A percentile compares a stretch with the other conserved stretches of the same genome.
Conservation (phyloP, 53 echinoderm and acorn worm genomes). For the Stichopus horrens region DNA sequence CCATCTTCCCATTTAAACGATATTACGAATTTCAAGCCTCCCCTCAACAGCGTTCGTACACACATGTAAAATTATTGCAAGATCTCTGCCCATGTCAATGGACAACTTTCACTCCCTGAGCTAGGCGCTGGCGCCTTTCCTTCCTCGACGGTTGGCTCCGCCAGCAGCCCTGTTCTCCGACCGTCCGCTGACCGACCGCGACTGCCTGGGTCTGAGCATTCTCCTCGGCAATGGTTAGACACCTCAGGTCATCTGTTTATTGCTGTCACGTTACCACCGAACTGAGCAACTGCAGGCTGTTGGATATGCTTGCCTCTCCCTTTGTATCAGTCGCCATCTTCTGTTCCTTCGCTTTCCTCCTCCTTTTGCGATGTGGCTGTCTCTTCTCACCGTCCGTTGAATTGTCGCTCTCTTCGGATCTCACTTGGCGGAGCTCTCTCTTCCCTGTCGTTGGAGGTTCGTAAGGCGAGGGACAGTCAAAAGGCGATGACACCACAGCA, state of each 20-base stretch:
- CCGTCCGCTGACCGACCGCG: neutral
- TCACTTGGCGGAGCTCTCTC: slow-evolving; percentile 32
- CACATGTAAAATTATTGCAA: slow-evolving; percentile 22
- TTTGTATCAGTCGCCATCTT: neutral
- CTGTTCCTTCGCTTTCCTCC: slow-evolving; percentile 23
- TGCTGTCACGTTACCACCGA: slow-evolving; percentile 25
- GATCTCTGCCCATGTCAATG: neutral
- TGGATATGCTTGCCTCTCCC: slow-evolving; percentile 1
- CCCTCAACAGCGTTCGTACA: slow-evolving; percentile 8
- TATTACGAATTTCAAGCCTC: neutral
- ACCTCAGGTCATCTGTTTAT: neutral
- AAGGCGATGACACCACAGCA: slow-evolving; percentile 16
- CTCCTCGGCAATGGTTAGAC: slow-evolving; percentile 10
- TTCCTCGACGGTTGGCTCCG: neutral
- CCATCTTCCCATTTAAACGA: neutral
- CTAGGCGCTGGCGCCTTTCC: neutral
- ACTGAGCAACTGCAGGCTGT: slow-evolving; percentile 31
- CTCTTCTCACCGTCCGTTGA: slow-evolving; percentile 32
- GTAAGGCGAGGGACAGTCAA: slow-evolving; percentile 21
- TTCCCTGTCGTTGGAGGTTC: neutral
- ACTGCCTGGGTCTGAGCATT: neutral
- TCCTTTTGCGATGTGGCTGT: slow-evolving; percentile 6
- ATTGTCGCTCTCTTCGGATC: slow-evolving; percentile 23
- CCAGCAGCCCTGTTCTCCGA: neutral
- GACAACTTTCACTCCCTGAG: slow-evolving; percentile 29